A percentile compares a stretch with the other conserved stretches of the same genome.
phyloP scores from a whole-genome alignment of 2,113 vertebrate species.

The Salvator merianae region DNA sequence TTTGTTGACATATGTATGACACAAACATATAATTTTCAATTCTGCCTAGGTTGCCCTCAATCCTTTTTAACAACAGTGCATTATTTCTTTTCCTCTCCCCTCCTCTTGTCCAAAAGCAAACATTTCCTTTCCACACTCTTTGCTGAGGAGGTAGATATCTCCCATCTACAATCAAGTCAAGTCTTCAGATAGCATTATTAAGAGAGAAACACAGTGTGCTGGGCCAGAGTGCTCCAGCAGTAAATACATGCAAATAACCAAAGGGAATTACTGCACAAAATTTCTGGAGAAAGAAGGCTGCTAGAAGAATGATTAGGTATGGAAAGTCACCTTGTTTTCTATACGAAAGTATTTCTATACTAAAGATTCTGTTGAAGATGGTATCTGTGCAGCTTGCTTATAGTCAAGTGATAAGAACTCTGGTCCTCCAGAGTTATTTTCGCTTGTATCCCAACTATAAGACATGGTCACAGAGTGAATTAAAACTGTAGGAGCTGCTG shows the following conservation, averaged over 20 bases:
- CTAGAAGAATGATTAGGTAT: not conserved
- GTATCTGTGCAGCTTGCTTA: no score
- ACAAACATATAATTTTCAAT: not conserved
- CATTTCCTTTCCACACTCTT: not conserved
- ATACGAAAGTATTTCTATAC: not conserved
- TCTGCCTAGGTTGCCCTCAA: not conserved
- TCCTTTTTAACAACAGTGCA: not conserved
- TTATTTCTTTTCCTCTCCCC: not conserved
- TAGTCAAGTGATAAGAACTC: no score
- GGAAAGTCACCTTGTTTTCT: not conserved
- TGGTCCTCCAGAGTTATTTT: no score
- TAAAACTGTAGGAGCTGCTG: no score
- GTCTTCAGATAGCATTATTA: slow-evolving; percentile 7
- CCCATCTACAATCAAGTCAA: slow-evolving; percentile 9
- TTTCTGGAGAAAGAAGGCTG: not conserved
- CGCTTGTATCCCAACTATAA: no score
- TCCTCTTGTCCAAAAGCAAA: not conserved
- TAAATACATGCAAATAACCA: not conserved
- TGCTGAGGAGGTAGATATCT: not conserved
- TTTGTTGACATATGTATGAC: not conserved
- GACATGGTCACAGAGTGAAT: no score
- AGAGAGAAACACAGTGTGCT: not conserved
- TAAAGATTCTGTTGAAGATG: not conserved
- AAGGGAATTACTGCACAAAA: not conserved
- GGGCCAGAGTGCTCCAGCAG: not conserved